A percentile compares a stretch with the other conserved stretches of the same genome.
phyloP scores from a whole-genome alignment of 2,113 vertebrate species.

The Daphoenositta chrysoptera region DNA sequence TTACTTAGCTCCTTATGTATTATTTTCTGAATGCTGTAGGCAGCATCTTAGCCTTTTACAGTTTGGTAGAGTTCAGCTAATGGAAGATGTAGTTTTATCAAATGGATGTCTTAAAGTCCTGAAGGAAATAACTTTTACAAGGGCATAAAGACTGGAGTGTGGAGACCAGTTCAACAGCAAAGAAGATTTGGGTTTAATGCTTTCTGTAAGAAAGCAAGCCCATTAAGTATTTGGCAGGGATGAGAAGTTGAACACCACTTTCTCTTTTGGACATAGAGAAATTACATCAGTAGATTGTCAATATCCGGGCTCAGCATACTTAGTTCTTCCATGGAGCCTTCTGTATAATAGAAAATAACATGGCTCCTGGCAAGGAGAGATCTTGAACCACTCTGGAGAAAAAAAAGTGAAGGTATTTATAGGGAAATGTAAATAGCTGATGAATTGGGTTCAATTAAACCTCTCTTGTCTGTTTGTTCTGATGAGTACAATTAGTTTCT shows the following conservation, averaged over 20 bases:
- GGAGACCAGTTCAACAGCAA: background rate
- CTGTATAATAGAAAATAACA: background rate
- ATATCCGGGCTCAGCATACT: constrained; percentile 15
- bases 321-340: background rate
- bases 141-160: background rate
- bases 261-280: constrained; percentile 39
- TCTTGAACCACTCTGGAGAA: background rate
- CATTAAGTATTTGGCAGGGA: background rate
- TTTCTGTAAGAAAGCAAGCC: background rate
- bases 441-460: background rate
- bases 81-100: background rate
- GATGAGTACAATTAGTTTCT: background rate
- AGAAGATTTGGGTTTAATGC: background rate
- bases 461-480: background rate
- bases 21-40: background rate
- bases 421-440: background rate
- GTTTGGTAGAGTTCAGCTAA: background rate
- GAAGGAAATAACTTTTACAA: background rate
- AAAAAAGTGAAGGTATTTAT: background rate
- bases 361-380: constrained; percentile 4
- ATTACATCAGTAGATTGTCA: constrained; percentile 46
- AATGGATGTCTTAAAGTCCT: background rate
- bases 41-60: background rate
- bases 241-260: constrained; percentile 36
- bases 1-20: background rate